These are phyloP conservation scores for Argya squamiceps DNA, from an alignment of 2,797 vertebrate genomes.

Conservation along the genomic window DNA sequence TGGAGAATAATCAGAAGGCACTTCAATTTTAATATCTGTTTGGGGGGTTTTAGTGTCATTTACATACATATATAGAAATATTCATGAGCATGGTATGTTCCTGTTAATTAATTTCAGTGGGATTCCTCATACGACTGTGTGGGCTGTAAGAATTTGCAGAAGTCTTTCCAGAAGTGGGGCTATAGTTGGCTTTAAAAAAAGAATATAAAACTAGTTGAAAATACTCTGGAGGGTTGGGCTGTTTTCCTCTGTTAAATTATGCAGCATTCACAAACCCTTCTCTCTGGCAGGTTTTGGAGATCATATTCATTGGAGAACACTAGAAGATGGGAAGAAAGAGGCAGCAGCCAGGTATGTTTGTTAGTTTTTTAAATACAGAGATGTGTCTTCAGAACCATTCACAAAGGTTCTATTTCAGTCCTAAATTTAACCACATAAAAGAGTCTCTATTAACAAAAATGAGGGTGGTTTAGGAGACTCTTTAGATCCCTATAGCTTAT, in stretches of 20 bases:
- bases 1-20: not conserved
- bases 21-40: not conserved
- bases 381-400: not conserved
- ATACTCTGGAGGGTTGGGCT: not conserved
- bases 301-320: constrained; percentile 93
- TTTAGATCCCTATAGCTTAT: not conserved
- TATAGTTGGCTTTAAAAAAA: not conserved
- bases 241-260: not conserved
- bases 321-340: constrained; percentile 95
- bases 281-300: constrained; percentile 90
- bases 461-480: not conserved
- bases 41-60: not conserved
- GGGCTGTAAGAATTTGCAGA: not conserved
- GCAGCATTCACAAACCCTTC: constrained; percentile 18
- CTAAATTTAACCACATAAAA: not conserved
- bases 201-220: not conserved
- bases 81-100: not conserved
- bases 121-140: not conserved
- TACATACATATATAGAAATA: not conserved
- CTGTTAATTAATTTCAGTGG: constrained; percentile 39
- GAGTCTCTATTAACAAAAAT: not conserved
- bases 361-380: not conserved
- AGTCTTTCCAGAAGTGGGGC: not conserved
- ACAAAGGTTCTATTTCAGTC: not conserved
- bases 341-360: constrained; percentile 89